These are phyloP conservation scores for Nycticorax nycticorax DNA, from an alignment of 2,113 vertebrate genomes.

Conservation along the genomic window DNA sequence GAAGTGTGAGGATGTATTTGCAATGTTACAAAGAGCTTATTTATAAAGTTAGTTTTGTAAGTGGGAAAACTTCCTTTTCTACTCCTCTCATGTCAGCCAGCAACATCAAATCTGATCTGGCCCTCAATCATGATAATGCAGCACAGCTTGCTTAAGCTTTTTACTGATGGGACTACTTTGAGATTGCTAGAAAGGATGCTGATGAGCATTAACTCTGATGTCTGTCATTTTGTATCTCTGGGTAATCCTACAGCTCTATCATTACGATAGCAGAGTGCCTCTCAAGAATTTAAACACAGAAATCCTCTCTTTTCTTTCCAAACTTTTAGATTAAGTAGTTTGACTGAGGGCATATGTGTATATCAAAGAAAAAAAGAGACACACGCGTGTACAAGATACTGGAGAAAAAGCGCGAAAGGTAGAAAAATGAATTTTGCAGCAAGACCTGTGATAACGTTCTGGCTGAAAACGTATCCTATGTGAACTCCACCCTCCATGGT, in stretches of 20 bases:
- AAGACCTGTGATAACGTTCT: not conserved
- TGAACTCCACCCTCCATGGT: not conserved
- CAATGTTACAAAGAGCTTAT: not conserved
- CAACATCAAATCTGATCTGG: not conserved
- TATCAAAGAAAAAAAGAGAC: not conserved
- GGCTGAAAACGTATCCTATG: not conserved
- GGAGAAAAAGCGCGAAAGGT: not conserved
- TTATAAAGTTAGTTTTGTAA: not conserved
- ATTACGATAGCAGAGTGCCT: not conserved
- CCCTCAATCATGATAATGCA: conserved; percentile 7
- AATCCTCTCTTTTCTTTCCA: not conserved
- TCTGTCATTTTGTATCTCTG: conserved; percentile 32
- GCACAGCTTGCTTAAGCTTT: conserved; percentile 26
- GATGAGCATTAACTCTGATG: conserved; percentile 47
- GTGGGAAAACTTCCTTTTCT: not conserved
- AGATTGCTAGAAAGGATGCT: conserved; percentile 17
- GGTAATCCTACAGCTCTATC: not conserved
- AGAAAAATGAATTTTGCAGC: not conserved
- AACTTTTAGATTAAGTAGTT: not conserved
- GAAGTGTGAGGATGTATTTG: not conserved
- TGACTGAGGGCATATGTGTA: not conserved
- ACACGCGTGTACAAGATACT: not conserved
- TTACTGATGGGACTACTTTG: conserved; percentile 16
- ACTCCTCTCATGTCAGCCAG: not conserved
- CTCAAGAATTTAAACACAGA: not conserved